Base-by-base conservation (phyloP, 1,140 invertebrate genomes). In the Metopolophium dirhodum region DNA sequence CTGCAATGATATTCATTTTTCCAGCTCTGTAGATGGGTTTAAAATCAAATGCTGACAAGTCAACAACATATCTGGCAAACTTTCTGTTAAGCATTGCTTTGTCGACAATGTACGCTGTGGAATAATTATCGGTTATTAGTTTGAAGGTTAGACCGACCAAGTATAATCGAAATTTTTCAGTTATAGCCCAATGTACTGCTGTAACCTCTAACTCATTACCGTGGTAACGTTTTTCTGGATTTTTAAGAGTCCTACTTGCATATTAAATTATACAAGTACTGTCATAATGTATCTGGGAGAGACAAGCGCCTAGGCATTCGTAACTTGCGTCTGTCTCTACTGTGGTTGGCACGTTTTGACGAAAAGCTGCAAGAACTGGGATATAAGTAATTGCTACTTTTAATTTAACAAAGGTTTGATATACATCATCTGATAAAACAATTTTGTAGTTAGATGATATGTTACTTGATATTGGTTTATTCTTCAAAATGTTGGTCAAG, bases 181-280 rank as follows among this genome's bases (percentile, higher is more conserved):
- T 89, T 54, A 89, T 54, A 18, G 87, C 49, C 87, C n/a, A 89
- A 54, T 54, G 49, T 20, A 89, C 87, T 35, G 87, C 49, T 23
- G 49, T 89, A 30, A 89, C 49, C 7, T 89, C 49, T 23, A 89
- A 8, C 23, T 89, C 87, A n/a, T 88, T 88, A 18, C 86, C 54
- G 7, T 88, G 49, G n/a, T 88, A 54, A 18, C 30, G 7, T 51
- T 88, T 88, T 88, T 54, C 86, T 51, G 86, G 6, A n/a, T 88
- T 49, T 47, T 88, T 51, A 7, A 51, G n/a, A 1, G 47, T 7
- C 7, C 49, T 18, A 22, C 30, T 88, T 35, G 86, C 86, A 51
- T 51, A 88, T 35, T 87, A 8, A 6, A 87, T 87, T 14, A 87
- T n/a, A 30, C 41, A 26, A 2, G 30, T 41, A 7, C 18, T 3